Conservation (phyloP, 2,888 invertebrate genomes). For the Morpho achilles region DNA sequence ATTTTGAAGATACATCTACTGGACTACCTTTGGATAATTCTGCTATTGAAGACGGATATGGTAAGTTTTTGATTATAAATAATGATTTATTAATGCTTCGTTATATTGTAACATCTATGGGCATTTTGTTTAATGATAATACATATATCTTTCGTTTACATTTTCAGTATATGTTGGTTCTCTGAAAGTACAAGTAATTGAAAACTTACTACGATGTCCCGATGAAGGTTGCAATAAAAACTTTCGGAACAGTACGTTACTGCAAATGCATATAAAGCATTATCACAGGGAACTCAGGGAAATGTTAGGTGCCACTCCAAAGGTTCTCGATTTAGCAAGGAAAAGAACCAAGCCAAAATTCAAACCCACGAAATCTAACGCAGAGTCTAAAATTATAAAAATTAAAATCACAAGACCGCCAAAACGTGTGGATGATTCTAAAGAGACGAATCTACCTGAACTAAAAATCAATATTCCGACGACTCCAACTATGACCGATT, state of each 20-base stretch:
- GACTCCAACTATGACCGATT: conserved; percentile 27
- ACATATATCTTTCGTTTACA: conserved; percentile 3
- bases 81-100: no score
- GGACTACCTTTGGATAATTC: conserved; percentile 28
- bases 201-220: conserved; percentile 85
- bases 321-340: conserved; percentile 91
- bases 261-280: conserved; percentile 97
- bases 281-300: conserved; percentile 91
- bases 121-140: neutral
- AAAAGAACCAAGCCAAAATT: conserved; percentile 80
- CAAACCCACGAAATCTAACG: conserved; percentile 30
- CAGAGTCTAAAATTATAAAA: conserved; percentile 49
- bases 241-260: conserved; percentile 92
- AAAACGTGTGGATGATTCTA: conserved; percentile 45
- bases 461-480: conserved; percentile 4
- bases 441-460: conserved; percentile 28
- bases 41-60: conserved; percentile 61
- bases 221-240: conserved; percentile 91
- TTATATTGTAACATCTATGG: neutral
- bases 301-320: conserved; percentile 87
- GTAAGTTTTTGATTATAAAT: conserved; percentile 35
- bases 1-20: conserved; percentile 1
- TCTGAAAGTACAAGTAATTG: conserved; percentile 83
- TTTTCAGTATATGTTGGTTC: conserved; percentile 78
- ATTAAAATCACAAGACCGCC: conserved; percentile 56